Conservation (phyloP, 1,140 invertebrate species). For the Vollenhovia emeryi region DNA sequence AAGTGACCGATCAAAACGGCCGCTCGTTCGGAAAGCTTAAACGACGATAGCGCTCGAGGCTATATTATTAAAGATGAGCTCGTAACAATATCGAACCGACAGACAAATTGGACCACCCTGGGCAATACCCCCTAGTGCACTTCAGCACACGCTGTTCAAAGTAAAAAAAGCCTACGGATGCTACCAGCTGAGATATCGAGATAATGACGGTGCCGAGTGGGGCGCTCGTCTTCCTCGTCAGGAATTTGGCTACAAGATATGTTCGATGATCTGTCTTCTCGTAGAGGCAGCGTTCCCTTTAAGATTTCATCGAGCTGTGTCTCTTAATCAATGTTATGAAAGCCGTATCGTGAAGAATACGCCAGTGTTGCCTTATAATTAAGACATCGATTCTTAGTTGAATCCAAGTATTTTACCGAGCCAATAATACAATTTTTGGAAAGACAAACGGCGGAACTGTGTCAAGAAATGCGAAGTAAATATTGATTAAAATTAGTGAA, state of each 20-base stretch:
- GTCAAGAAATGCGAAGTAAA: not conserved
- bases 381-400: not conserved
- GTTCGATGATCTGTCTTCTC: slow-evolving; percentile 42
- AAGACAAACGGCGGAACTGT: not conserved
- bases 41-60: slow-evolving; percentile 56
- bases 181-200: slow-evolving; percentile 77
- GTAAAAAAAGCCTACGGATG: slow-evolving; percentile 71
- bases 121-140: slow-evolving; percentile 75
- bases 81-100: slow-evolving; percentile 83
- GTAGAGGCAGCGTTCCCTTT: slow-evolving; percentile 9
- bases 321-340: slow-evolving; percentile 32
- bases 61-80: slow-evolving; percentile 85
- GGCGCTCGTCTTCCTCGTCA: slow-evolving; percentile 49
- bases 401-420: not conserved
- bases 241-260: slow-evolving; percentile 67
- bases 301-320: slow-evolving; percentile 56
- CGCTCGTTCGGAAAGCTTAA: slow-evolving; percentile 41
- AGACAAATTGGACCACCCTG: slow-evolving; percentile 86
- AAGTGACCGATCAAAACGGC: slow-evolving; percentile 45
- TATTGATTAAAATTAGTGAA: not conserved
- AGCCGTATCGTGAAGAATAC: slow-evolving; percentile 3
- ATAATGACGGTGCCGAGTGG: slow-evolving; percentile 76
- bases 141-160: slow-evolving; percentile 69
- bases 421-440: not conserved
- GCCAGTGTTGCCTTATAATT: slow-evolving; percentile 5